Percentiles rank a stretch among this genome's conserved stretches.
phyloP scores from a whole-genome alignment of 2,888 invertebrate species.

The Caenorhabditis zanzibari region DNA sequence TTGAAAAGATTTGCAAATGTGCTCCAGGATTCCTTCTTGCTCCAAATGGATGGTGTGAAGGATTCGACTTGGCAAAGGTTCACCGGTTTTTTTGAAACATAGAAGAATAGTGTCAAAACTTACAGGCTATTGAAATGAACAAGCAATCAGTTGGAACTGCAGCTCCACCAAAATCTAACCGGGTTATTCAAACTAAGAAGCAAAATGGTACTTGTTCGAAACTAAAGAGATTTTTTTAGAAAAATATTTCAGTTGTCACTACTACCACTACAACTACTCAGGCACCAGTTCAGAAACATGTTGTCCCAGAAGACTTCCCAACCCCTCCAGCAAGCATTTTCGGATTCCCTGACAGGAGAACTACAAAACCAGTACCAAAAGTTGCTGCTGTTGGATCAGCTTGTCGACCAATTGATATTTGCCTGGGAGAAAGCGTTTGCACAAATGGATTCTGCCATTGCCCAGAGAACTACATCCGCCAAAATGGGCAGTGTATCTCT shows the following conservation, averaged over 20 bases:
- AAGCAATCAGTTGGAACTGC: conserved; percentile 27
- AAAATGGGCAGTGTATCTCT: conserved; percentile 72
- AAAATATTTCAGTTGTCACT: conserved; percentile 28
- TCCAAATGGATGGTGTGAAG: conserved; percentile 72
- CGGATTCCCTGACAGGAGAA: conserved; percentile 58
- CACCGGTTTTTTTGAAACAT: background rate
- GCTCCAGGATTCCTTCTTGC: conserved; percentile 69
- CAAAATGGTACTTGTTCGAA: conserved; percentile 35
- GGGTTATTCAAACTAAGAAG: conserved; percentile 44
- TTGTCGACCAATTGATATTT: conserved; percentile 69
- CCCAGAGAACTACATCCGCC: conserved; percentile 65
- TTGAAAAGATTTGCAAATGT: conserved; percentile 78
- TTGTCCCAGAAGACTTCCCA: conserved; percentile 46
- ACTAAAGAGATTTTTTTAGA: background rate
- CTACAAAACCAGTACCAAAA: conserved; percentile 56
- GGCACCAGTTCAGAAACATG: background rate
- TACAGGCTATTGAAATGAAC: conserved; percentile 53
- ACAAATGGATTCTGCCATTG: conserved; percentile 75
- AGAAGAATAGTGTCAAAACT: background rate
- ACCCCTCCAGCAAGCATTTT: conserved; percentile 63
- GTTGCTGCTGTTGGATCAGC: conserved; percentile 63
- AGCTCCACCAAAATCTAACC: conserved; percentile 36
- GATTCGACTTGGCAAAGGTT: conserved; percentile 56
- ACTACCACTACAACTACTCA: conserved; percentile 30
- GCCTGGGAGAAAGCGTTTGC: conserved; percentile 74